phyloP scores from a whole-genome alignment of 2,797 vertebrate species.

The Chiloscyllium punctatum region DNA sequence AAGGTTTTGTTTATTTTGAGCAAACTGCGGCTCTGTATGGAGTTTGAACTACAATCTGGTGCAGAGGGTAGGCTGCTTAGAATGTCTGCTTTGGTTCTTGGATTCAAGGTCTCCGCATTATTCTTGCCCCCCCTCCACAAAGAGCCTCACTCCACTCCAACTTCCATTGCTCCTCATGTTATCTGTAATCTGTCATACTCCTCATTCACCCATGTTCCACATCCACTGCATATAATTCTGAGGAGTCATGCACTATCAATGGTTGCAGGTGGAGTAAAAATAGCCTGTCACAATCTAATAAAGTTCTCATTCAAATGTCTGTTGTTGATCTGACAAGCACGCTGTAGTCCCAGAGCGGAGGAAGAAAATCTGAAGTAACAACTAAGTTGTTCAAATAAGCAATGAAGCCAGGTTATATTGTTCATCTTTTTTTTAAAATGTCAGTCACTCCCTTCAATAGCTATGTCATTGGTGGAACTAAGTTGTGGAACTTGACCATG shows the following conservation, averaged over 20 bases:
- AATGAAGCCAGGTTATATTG: too few relatives aligned
- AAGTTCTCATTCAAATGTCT: not conserved
- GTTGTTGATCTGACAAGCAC: too few relatives aligned
- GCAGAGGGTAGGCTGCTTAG: not conserved
- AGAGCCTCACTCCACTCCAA: too few relatives aligned
- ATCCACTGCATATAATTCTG: not conserved
- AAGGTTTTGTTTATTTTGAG: not conserved
- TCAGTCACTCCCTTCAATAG: too few relatives aligned
- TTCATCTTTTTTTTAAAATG: too few relatives aligned
- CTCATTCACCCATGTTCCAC: not conserved
- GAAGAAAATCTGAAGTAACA: too few relatives aligned
- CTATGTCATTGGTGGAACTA: too few relatives aligned
- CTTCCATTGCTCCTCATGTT: not conserved
- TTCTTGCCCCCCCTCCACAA: not conserved
- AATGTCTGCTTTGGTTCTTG: not conserved
- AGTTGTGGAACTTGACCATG: too few relatives aligned
- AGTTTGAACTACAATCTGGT: not conserved
- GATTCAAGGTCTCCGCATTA: not conserved
- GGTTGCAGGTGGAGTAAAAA: not conserved
- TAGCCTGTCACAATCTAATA: not conserved
- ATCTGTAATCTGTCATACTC: not conserved
- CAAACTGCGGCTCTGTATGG: not conserved
- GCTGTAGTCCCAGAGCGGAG: too few relatives aligned
- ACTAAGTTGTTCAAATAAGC: too few relatives aligned
- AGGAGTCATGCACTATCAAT: not conserved